Conservation (phyloP, 1,140 invertebrate genomes). For the Procambarus clarkii region DNA sequence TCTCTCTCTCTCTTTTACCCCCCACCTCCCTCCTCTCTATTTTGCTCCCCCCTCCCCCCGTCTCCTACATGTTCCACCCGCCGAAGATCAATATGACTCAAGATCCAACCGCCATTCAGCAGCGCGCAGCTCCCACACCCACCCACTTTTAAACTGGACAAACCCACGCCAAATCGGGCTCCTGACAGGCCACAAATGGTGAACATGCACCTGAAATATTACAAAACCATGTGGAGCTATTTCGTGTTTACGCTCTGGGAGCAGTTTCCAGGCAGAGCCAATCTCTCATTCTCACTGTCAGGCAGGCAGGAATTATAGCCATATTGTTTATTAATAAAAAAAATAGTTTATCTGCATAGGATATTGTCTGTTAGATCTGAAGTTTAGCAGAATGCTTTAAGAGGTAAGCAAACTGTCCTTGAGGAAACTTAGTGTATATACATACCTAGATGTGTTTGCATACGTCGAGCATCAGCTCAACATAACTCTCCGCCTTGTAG, state of each 20-base stretch:
- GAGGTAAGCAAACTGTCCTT: too few species aligned
- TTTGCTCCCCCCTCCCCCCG: constrained; percentile 2
- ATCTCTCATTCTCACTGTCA: too few species aligned
- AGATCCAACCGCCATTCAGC: constrained; percentile 29
- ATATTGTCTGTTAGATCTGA: too few species aligned
- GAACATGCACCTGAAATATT: neutral
- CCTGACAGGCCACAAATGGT: neutral
- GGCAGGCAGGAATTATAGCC: too few species aligned
- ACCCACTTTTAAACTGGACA: constrained; percentile 7
- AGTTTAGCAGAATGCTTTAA: too few species aligned
- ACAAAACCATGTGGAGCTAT: neutral
- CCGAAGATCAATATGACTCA: constrained; percentile 37
- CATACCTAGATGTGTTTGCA: too few species aligned
- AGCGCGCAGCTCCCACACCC: constrained; percentile 14
- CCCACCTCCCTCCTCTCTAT: constrained; percentile 1
- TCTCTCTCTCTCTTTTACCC: neutral
- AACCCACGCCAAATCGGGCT: neutral
- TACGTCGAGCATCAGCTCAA: too few species aligned
- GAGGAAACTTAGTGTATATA: too few species aligned
- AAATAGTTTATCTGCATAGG: too few species aligned
- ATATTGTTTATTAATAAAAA: too few species aligned
- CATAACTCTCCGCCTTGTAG: too few species aligned
- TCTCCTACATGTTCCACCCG: neutral
- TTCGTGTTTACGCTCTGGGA: neutral
- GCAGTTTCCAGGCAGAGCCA: neutral